Evolutionary conservation across 2,113 vertebrate species (phyloP), one percentile per base, ranked within the genome.

Genomic region (Natator depressus): DNA sequence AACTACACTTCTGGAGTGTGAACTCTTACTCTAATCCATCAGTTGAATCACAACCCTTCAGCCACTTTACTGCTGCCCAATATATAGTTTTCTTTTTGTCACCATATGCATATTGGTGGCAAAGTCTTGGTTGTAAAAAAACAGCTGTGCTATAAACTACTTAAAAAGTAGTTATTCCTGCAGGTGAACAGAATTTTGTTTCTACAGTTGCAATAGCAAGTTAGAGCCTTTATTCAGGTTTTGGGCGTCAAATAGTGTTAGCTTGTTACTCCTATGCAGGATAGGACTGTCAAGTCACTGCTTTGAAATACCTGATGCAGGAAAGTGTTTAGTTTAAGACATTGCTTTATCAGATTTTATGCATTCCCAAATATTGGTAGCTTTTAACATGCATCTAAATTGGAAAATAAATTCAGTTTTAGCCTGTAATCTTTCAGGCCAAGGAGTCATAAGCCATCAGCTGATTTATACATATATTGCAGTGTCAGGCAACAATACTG

Each of bases 391-490:
- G 22, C 65, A 72, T 29, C 31, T 54, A 90, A 91, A 75, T 84
- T 35, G 42, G 51, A 89, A 47, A 62, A 42, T 90, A 83, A 81
- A 22, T 57, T 3, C 11, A 42, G 51, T 19, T 13, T 84, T 53
- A 87, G 46, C 46, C 49, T 49, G 19, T 35, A 6, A 38, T 82
- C 49, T 13, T 13, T 35, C 35, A 47, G 81, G 65, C 72, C 84
- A 69, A 6, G 79, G 91, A 31, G 91, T 42, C 24, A 12, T 20
- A 81, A 4, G 1, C 19, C 51, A 42, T 0, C 54, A 6, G 54
- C 91, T 80, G 76, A 57, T 90, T 24, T 0, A 27, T 42, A 4
- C 42, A 42, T 0, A 0, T 6, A 6, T 82, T 27, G 82, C 90
- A 57, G 24, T 7, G 75, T 42, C 72, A 38, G 65, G 27, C 3